A percentile compares a stretch with the other conserved stretches of the same genome.
Conservation (phyloP, 2,797 vertebrate genomes). For the Chromobotia macracanthus region DNA sequence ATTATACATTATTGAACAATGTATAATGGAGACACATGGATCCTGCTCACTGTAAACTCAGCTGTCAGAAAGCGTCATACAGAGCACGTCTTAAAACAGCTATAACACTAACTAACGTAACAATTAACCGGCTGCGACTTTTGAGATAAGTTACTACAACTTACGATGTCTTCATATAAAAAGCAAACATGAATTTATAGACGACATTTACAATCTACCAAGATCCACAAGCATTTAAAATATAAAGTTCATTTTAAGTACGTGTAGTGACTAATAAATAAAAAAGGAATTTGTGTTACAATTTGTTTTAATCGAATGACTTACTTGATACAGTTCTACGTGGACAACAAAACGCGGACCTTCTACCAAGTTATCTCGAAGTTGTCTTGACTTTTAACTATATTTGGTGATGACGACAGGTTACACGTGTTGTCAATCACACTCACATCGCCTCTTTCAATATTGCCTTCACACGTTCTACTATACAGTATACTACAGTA, state of each 20-base stretch:
- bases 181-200: background rate
- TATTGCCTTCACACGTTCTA: background rate
- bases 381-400: background rate
- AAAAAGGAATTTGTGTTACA: background rate
- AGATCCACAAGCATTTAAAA: background rate
- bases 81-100: background rate
- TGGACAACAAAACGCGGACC: background rate
- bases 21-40: background rate
- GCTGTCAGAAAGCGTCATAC: background rate
- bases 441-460: background rate
- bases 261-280: background rate
- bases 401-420: background rate
- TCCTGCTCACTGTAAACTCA: background rate
- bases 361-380: background rate
- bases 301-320: background rate
- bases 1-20: background rate
- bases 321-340: background rate
- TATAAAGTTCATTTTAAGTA: background rate
- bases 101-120: background rate
- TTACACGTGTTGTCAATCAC: slow-evolving; percentile 38
- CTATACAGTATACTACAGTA: background rate
- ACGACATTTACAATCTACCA: background rate
- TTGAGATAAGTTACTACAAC: background rate
- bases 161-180: background rate
- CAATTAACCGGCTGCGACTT: background rate